Evolutionary conservation across 2,888 invertebrate species (phyloP).

Genomic region (Chydorus sphaericus): DNA sequence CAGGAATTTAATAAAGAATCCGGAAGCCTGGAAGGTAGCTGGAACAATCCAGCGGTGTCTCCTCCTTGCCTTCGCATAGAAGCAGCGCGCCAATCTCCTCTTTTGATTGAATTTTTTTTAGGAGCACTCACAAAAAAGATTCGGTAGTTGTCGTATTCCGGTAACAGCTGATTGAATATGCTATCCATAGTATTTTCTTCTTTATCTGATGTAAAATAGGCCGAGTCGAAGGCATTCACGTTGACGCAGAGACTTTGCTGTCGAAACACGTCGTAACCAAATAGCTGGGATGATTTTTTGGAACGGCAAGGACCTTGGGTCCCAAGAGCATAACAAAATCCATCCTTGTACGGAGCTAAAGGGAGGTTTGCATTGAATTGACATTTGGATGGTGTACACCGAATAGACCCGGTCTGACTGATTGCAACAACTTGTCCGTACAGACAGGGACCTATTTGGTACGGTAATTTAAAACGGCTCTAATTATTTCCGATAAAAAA

Average conservation of each 20-base stretch:
- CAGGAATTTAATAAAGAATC: background rate
- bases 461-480: no score
- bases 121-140: background rate
- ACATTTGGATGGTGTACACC: background rate
- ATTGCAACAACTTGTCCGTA: background rate
- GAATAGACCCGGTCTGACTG: background rate
- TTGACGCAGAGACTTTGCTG: background rate
- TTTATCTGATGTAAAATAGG: background rate
- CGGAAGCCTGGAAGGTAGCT: background rate
- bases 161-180: background rate
- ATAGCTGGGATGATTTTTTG: background rate
- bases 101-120: background rate
- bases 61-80: background rate
- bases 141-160: background rate
- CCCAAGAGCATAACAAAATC: slow-evolving; percentile 3
- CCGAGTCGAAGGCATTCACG: background rate
- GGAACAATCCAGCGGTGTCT: background rate
- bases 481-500: no score
- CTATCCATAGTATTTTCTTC: background rate
- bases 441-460: no score
- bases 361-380: background rate
- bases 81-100: background rate
- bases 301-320: background rate
- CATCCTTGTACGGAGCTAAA: background rate
- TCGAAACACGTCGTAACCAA: background rate